Base-by-base conservation (phyloP, 2,113 vertebrate species). In the Pipra filicauda region DNA sequence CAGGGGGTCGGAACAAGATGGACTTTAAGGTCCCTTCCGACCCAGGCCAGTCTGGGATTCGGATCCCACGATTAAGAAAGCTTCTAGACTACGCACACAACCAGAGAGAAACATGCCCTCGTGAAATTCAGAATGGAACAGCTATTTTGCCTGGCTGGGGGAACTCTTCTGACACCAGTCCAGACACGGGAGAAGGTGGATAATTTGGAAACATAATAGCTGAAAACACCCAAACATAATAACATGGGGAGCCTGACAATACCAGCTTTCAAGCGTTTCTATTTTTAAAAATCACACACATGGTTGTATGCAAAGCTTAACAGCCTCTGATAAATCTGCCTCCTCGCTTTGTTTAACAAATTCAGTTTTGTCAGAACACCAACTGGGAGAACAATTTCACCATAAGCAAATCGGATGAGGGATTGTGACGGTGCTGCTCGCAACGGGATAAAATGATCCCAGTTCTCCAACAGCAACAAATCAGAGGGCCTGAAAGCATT, bases 161-260 rank as follows among this genome's bases (percentile, higher is more conserved):
- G 46, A 83, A 21, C 2, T 10, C 46, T 30, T 3, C 8, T 71
- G 55, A 46, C 52, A 22, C 22, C 41, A n/a, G 20, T 3, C 12
- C 67, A 58, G 33, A 22, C 20, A 23, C 8, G 13, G n/a, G 22
- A 61, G 11, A 43, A 55, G 13, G 30, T 4, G 31, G n/a, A 43
- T 39, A 8, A 44, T 6, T 28, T 37, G 35, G 19, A 14, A 73
- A 80, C 2, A 5, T 2, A 23, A 28, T 0, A 44, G 28, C 14
- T 88, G 14, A 15, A 46, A 67, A 27, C 12, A 7, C 39, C 11
- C 16, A 4, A 90, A 24, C 22, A 17, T 13, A 4, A 19, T 11
- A 58, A 39, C 52, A 35, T 0, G 0, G 27, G 9, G 12, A 46
- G 24, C 3, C 24, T 65, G 86, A 72, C 20, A 39, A 8, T 0